phyloP scores from a whole-genome alignment of 2,888 invertebrate species.

The Dugesia japonica region DNA sequence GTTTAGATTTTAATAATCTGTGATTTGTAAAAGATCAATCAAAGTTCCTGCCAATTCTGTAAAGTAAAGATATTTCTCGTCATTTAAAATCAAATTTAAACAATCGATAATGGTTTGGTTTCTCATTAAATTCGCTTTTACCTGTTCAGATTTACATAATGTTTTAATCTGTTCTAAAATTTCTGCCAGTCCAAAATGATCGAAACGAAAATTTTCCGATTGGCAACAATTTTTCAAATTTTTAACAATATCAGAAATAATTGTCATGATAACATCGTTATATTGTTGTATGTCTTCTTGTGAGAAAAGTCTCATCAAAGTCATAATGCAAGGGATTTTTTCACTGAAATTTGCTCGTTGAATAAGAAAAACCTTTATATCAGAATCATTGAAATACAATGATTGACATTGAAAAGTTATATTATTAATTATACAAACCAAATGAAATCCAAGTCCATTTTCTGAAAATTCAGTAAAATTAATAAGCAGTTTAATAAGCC shows the following conservation, averaged over 20 bases:
- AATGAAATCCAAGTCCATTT: background rate
- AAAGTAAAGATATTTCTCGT: background rate
- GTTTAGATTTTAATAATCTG: background rate
- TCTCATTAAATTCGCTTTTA: background rate
- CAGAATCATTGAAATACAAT: background rate
- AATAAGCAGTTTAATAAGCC: background rate
- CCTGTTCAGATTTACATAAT: background rate
- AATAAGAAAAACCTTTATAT: background rate
- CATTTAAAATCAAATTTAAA: background rate
- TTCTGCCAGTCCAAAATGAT: background rate
- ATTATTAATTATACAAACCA: background rate
- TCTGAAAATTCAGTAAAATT: background rate
- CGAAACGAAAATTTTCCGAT: background rate
- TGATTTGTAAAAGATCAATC: background rate
- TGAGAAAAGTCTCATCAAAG: background rate
- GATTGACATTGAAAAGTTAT: background rate
- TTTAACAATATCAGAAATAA: background rate
- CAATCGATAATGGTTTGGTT: background rate
- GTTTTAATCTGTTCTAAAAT: background rate
- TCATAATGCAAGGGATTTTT: background rate
- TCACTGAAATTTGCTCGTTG: background rate
- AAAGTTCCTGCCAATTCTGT: background rate
- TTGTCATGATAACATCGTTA: background rate
- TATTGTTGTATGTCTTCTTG: background rate
- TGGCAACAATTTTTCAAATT: background rate